Percentiles rank a stretch among this genome's conserved stretches.
These are phyloP conservation scores for Graphium colonna DNA, from an alignment of 2,888 invertebrate genomes.

Conservation along the genomic window DNA sequence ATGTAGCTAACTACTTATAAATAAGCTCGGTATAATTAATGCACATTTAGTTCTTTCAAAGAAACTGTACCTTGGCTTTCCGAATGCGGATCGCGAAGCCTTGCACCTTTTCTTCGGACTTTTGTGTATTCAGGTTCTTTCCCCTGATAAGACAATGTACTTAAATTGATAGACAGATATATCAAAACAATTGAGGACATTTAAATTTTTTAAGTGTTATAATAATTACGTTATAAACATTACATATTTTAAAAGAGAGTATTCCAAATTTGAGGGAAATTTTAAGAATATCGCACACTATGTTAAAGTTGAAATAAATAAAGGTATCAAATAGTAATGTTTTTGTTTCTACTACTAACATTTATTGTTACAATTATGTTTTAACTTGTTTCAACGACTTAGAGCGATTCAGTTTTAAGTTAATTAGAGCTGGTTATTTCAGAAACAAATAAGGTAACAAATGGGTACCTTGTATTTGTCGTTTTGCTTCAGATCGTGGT, in stretches of 20 bases:
- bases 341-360: too few relatives aligned
- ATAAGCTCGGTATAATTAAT: slow-evolving; percentile 52
- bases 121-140: slow-evolving; percentile 92
- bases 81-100: slow-evolving; percentile 89
- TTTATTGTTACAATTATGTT: too few relatives aligned
- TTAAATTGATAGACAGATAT: background rate
- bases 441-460: too few relatives aligned
- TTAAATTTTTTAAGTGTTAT: background rate
- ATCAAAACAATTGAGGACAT: background rate
- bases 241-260: too few relatives aligned
- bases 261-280: too few relatives aligned
- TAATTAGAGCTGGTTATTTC: too few relatives aligned
- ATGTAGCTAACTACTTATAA: slow-evolving; percentile 69
- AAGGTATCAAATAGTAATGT: too few relatives aligned
- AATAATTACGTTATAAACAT: too few relatives aligned
- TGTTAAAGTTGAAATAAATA: too few relatives aligned
- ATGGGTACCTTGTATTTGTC: slow-evolving; percentile 90
- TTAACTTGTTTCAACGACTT: too few relatives aligned
- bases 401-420: too few relatives aligned
- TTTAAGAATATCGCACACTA: too few relatives aligned
- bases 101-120: slow-evolving; percentile 89
- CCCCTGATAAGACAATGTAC: slow-evolving; percentile 63
- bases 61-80: slow-evolving; percentile 87
- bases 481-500: slow-evolving; percentile 91
- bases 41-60: slow-evolving; percentile 12